Conservation (phyloP, 1,140 invertebrate species). For the Ptiloglossa arizonensis region DNA sequence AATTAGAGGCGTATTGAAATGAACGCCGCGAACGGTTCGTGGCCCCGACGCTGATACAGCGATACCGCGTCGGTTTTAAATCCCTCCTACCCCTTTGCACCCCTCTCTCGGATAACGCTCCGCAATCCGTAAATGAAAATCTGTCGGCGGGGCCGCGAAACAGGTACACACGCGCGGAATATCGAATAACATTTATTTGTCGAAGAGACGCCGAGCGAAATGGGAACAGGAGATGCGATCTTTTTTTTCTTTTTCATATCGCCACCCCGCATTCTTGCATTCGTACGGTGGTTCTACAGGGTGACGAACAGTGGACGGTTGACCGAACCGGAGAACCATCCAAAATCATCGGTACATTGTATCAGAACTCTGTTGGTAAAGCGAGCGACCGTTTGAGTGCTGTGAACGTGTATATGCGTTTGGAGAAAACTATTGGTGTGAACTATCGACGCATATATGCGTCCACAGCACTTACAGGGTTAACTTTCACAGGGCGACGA, state of each 20-base stretch:
- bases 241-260: not conserved
- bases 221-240: not conserved
- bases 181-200: slow-evolving; percentile 63
- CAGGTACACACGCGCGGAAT: slow-evolving; percentile 24
- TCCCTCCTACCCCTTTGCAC: slow-evolving; percentile 43
- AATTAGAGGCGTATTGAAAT: slow-evolving; percentile 65
- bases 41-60: slow-evolving; percentile 37
- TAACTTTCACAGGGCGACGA: too few species aligned
- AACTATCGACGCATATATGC: too few species aligned
- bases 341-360: too few species aligned
- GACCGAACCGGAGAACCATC: not conserved
- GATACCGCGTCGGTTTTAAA: slow-evolving; percentile 60
- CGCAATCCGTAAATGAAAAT: slow-evolving; percentile 64
- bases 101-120: too few species aligned
- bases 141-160: slow-evolving; percentile 45
- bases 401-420: too few species aligned
- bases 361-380: too few species aligned
- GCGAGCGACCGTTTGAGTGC: too few species aligned
- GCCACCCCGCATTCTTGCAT: not conserved
- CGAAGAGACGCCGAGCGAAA: slow-evolving; percentile 35
- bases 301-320: not conserved
- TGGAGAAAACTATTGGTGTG: too few species aligned
- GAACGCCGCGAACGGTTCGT: slow-evolving; percentile 56
- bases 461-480: too few species aligned
- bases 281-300: not conserved